Percentiles rank a stretch among this genome's conserved stretches.
Conservation (phyloP, 2,888 invertebrate genomes). For the Tachystola acroxantha region DNA sequence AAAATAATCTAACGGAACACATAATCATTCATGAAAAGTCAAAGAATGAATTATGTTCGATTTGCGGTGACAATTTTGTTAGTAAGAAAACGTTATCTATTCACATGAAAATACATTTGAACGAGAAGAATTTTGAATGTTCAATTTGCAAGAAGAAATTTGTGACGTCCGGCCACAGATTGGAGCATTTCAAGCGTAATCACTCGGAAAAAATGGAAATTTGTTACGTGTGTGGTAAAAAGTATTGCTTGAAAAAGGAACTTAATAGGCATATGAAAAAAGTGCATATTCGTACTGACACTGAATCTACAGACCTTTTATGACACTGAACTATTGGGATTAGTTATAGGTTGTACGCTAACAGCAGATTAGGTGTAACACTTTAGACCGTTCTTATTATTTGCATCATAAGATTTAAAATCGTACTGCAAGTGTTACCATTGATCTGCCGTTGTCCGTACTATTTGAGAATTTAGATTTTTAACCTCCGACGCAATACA, state of each 20-base stretch:
- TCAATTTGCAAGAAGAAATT: conserved; percentile 37
- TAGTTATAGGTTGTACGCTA: too few relatives aligned
- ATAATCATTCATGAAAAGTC: conserved; percentile 26
- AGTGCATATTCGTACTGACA: conserved; percentile 23
- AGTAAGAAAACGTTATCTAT: conserved; percentile 40
- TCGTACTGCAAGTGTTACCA: too few relatives aligned
- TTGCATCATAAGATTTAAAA: too few relatives aligned
- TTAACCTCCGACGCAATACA: too few relatives aligned
- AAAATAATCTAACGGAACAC: conserved; percentile 45
- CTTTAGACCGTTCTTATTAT: too few relatives aligned
- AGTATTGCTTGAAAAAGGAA: conserved; percentile 46
- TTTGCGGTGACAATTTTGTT: conserved; percentile 45
- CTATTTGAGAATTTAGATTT: too few relatives aligned
- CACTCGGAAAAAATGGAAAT: conserved; percentile 37
- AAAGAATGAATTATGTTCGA: conserved; percentile 40
- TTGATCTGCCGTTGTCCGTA: too few relatives aligned
- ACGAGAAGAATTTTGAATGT: conserved; percentile 44
- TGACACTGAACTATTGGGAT: too few relatives aligned
- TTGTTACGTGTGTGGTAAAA: conserved; percentile 47
- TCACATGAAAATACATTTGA: conserved; percentile 45
- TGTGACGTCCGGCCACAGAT: conserved; percentile 42
- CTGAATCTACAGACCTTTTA: too few relatives aligned
- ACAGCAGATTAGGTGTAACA: too few relatives aligned
- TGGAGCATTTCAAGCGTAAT: conserved; percentile 46
- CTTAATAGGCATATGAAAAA: conserved; percentile 44